Percentiles rank a stretch among this genome's conserved stretches.
Evolutionary conservation across 2,888 invertebrate species (phyloP).

Genomic region (Herminia tarsipennalis): DNA sequence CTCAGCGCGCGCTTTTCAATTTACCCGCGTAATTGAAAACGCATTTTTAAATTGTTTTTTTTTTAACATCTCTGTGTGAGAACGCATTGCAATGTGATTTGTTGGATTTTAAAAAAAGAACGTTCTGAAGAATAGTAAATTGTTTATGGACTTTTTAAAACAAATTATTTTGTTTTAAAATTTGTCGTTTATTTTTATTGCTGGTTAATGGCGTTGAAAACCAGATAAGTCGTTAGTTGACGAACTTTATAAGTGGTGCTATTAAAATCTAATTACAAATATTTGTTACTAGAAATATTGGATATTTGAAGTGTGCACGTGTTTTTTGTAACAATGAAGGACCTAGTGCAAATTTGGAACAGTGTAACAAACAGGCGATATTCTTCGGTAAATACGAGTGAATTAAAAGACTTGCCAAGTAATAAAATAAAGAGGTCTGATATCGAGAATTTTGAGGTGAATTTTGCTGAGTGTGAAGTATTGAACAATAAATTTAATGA

Average conservation of each 20-base stretch:
- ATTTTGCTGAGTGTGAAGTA: constrained; percentile 72
- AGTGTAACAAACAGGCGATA: constrained; percentile 83
- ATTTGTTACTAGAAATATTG: constrained; percentile 36
- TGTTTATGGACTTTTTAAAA: background rate
- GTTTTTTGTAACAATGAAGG: constrained; percentile 83
- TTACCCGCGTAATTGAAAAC: constrained; percentile 12
- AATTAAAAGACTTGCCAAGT: constrained; percentile 64
- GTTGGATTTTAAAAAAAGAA: background rate
- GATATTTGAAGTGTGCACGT: constrained; percentile 28
- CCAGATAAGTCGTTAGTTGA: constrained; percentile 11
- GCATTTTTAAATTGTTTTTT: constrained; percentile 4
- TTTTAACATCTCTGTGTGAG: constrained; percentile 6
- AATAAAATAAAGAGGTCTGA: constrained; percentile 65
- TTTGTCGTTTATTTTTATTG: constrained; percentile 8
- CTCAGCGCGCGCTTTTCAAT: constrained; percentile 34
- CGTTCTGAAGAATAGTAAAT: background rate
- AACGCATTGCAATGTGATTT: constrained; percentile 24
- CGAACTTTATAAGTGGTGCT: constrained; percentile 26
- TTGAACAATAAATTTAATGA: constrained; percentile 67
- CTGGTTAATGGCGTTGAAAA: constrained; percentile 27
- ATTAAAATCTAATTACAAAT: constrained; percentile 47
- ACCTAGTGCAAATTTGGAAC: constrained; percentile 86
- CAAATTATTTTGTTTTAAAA: background rate
- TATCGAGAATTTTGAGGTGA: constrained; percentile 65
- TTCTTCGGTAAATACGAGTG: constrained; percentile 79